phyloP scores from a whole-genome alignment of 2,888 invertebrate genomes.

The Cheilosia impressa region DNA sequence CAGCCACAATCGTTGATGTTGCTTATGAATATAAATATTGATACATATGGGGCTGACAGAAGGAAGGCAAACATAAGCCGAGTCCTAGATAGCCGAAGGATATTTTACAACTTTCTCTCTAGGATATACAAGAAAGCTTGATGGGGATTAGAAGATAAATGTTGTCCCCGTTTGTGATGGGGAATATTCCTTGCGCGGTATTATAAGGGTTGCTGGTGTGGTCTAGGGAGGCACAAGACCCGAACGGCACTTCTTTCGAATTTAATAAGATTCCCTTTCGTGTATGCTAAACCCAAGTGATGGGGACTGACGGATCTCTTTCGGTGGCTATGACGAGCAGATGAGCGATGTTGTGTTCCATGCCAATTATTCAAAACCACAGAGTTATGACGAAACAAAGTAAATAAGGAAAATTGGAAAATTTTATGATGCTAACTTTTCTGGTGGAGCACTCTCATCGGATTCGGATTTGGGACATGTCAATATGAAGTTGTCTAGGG shows the following conservation, averaged over 20 bases:
- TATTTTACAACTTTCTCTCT: conserved; percentile 47
- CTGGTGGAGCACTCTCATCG: conserved; percentile 39
- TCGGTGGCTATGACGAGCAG: conserved; percentile 33
- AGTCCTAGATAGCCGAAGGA: conserved; percentile 66
- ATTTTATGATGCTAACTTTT: conserved; percentile 48
- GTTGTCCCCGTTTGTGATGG: conserved; percentile 61
- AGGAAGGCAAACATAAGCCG: conserved; percentile 53
- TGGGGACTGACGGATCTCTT: conserved; percentile 52
- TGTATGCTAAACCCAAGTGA: conserved; percentile 18
- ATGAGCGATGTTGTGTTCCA: conserved; percentile 59
- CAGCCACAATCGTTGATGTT: conserved; percentile 32
- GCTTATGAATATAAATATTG: conserved; percentile 73
- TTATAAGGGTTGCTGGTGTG: conserved; percentile 54
- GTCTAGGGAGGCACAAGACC: conserved; percentile 30
- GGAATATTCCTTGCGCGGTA: conserved; percentile 54
- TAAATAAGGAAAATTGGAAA: conserved; percentile 69
- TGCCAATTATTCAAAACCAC: conserved; percentile 73
- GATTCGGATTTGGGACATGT: conserved; percentile 67
- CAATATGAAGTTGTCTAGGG: conserved; percentile 39
- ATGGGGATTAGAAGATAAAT: conserved; percentile 68
- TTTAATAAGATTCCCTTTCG: conserved; percentile 59
- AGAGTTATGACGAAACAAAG: conserved; percentile 66
- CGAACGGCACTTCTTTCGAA: conserved; percentile 32
- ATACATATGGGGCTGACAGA: conserved; percentile 34
- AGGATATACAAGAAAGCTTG: conserved; percentile 50